Evolutionary conservation across 2,113 vertebrate species (phyloP), one percentile per base, ranked within the genome.

Genomic region (Numida meleagris): DNA sequence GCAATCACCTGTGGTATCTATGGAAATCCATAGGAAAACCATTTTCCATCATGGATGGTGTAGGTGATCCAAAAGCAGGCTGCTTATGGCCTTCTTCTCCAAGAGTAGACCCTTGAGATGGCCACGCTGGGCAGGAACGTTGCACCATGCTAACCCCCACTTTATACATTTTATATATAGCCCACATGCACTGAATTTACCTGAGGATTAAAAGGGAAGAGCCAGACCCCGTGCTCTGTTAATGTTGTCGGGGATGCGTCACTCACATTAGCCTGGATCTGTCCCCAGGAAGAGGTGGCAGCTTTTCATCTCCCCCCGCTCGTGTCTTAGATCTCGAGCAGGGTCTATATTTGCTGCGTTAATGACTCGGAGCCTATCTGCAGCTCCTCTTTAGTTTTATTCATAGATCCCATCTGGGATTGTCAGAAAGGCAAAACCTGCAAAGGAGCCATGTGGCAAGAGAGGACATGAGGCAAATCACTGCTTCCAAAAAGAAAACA

Each of bases 381-480:
- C 63, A 92, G 94, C 88, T 96, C 94, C 95, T 96, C 90, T 94
- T 92, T 48, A 59, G 76, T 90, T 96, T 88, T 95, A 96, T 97
- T 96, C 93, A 94, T 95, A 95, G 95, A 94, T 92, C 79, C 93
- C 96, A 96, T 96, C 95, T 96, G 95, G 89, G 93, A 94, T 80
- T 70, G 82, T 94, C 65, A 27, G 91, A 95, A 96, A 96, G 82
- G 85, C 95, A 97, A 74, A 95, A 95, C 93, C 94, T 94, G 93
- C 79, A 88, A 77, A 86, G 95, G 16, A 95, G 89, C 84, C 84
- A 45, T 85, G 95, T 89, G 91, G 93, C 89, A 89, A 81, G 88
- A 91, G 96, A 65, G 91, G 96, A 94, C 93, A 89, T 5, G 91
- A 94, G 63, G 91, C 72, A 91, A 88, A 79, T 46, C 76, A 27